phyloP scores from a whole-genome alignment of 2,888 invertebrate species.

The Invenusta paracnida region DNA sequence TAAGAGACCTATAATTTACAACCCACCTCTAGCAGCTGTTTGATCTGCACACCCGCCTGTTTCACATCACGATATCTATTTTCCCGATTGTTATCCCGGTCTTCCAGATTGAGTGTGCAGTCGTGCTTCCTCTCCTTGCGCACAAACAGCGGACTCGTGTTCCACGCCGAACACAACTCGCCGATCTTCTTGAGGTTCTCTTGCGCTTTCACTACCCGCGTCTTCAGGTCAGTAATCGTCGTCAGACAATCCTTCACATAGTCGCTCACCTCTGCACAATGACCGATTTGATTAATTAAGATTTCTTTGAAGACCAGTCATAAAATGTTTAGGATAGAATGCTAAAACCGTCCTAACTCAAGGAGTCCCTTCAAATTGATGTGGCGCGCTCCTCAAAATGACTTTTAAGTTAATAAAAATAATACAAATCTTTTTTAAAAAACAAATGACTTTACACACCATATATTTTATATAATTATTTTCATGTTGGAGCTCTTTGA shows the following conservation, averaged over 20 bases:
- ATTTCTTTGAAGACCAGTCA: too few relatives aligned
- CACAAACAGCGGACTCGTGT: constrained; percentile 13
- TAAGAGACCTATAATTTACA: too few relatives aligned
- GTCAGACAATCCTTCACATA: constrained; percentile 75
- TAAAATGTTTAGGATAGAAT: too few relatives aligned
- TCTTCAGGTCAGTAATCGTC: constrained; percentile 72
- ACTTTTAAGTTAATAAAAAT: too few relatives aligned
- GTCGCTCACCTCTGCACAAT: constrained; percentile 69
- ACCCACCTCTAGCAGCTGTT: constrained; percentile 19
- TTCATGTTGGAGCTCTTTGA: too few relatives aligned
- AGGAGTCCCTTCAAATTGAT: background rate
- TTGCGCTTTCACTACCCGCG: constrained; percentile 75
- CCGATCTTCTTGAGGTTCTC: constrained; percentile 76
- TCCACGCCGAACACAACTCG: constrained; percentile 55
- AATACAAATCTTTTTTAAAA: too few relatives aligned
- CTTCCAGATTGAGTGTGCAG: constrained; percentile 34
- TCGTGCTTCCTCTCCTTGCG: constrained; percentile 37
- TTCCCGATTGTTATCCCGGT: constrained; percentile 35
- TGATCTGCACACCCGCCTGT: constrained; percentile 24
- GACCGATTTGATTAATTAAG: background rate
- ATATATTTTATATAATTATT: too few relatives aligned
- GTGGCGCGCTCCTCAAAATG: too few relatives aligned
- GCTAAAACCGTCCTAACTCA: too few relatives aligned
- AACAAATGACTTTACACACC: too few relatives aligned
- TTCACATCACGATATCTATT: constrained; percentile 36